Evolutionary conservation across 2,888 invertebrate species (phyloP).

Genomic region (Steinernema hermaphroditum): DNA sequence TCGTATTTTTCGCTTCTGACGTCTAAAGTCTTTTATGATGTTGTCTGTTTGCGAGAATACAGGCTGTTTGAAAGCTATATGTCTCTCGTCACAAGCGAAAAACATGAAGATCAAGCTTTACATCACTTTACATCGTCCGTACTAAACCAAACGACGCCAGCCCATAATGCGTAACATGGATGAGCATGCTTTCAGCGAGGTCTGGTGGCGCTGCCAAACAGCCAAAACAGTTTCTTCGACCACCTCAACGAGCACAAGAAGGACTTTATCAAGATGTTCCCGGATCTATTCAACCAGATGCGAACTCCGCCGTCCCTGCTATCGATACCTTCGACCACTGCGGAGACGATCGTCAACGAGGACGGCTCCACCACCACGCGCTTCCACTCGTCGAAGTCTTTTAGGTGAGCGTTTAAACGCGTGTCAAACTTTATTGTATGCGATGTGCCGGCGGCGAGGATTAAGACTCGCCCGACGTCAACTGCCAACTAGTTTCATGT

Average conservation of each 20-base stretch:
- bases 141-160: too few relatives aligned
- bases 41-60: too few relatives aligned
- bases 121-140: too few relatives aligned
- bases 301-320: constrained; percentile 50
- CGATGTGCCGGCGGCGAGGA: constrained; percentile 21
- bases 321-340: constrained; percentile 43
- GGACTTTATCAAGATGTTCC: constrained; percentile 57
- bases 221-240: constrained; percentile 55
- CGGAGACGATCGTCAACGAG: constrained; percentile 58
- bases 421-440: not conserved
- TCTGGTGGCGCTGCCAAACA: constrained; percentile 24
- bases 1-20: too few relatives aligned
- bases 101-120: too few relatives aligned
- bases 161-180: too few relatives aligned
- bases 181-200: not conserved
- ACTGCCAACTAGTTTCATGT: not conserved
- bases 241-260: constrained; percentile 56
- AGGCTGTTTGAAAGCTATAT: too few relatives aligned
- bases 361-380: constrained; percentile 62
- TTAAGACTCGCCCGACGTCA: constrained; percentile 20
- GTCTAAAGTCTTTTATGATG: too few relatives aligned
- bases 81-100: too few relatives aligned
- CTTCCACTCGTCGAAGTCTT: constrained; percentile 54
- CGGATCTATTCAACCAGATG: constrained; percentile 61
- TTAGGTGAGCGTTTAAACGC: constrained; percentile 48